These are phyloP conservation scores for Sinocyclocheilus anophthalmus DNA, from an alignment of 2,113 vertebrate species.

Conservation along the genomic window DNA sequence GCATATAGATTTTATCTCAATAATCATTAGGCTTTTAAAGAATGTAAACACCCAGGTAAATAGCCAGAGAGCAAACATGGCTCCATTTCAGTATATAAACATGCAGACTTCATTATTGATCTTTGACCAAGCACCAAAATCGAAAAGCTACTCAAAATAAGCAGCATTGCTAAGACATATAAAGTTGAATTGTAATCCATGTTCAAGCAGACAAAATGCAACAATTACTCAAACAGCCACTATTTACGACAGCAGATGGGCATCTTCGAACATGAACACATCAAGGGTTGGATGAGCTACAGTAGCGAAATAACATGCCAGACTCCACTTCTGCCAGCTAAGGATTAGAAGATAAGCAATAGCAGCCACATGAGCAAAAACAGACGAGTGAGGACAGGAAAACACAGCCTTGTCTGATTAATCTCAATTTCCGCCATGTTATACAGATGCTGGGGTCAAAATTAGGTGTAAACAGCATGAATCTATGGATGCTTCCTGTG, in stretches of 20 bases:
- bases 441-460: constrained; percentile 5
- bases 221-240: not conserved
- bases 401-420: not conserved
- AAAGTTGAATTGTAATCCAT: not conserved
- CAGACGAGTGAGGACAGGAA: constrained; percentile 3
- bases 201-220: not conserved
- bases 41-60: not conserved
- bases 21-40: not conserved
- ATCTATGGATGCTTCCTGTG: not conserved
- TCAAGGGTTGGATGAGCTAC: constrained; percentile 12
- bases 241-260: constrained; percentile 8
- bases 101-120: not conserved
- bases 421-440: not conserved
- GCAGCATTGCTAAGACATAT: not conserved
- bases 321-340: not conserved
- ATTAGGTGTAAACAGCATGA: constrained; percentile 1
- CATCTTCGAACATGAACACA: not conserved
- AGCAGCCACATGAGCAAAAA: not conserved
- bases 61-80: not conserved
- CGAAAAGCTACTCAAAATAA: not conserved
- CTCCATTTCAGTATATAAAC: not conserved
- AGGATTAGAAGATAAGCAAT: not conserved
- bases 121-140: not conserved
- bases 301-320: not conserved
- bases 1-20: not conserved